phyloP scores from a whole-genome alignment of 2,888 invertebrate species.

The Drosophila birchii region DNA sequence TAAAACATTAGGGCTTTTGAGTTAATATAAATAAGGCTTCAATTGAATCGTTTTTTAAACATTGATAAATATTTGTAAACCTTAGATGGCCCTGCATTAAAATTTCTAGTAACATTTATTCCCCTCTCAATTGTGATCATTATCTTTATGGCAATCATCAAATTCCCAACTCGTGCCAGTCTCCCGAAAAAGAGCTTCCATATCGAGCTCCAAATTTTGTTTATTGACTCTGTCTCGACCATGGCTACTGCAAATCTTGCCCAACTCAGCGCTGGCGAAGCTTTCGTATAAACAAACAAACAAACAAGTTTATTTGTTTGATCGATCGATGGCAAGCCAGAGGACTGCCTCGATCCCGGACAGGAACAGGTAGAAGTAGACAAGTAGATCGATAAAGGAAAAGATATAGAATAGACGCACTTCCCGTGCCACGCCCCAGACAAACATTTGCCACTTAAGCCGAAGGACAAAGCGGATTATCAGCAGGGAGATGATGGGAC shows the following conservation, averaged over 20 bases:
- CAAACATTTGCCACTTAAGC: constrained; percentile 70
- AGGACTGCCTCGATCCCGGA: constrained; percentile 13
- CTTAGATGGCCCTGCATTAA: no score
- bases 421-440: constrained; percentile 77
- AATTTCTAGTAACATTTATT: no score
- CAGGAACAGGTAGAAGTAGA: constrained; percentile 65
- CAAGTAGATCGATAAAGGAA: not conserved
- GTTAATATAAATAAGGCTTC: no score
- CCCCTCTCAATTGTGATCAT: not conserved
- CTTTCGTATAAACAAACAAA: constrained; percentile 52
- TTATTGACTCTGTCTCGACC: constrained; percentile 46
- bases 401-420: constrained; percentile 33
- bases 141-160: not conserved
- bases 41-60: not conserved
- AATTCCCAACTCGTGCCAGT: constrained; percentile 41
- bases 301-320: constrained; percentile 68
- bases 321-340: constrained; percentile 1
- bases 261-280: constrained; percentile 33
- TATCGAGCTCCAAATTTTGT: constrained; percentile 3
- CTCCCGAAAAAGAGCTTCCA: not conserved
- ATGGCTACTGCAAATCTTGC: constrained; percentile 55
- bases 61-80: not conserved
- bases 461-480: constrained; percentile 66
- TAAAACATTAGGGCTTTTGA: no score
- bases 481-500: constrained; percentile 40